Evolutionary conservation across 2,113 vertebrate species (phyloP).

Genomic region (Vulpes lagopus): DNA sequence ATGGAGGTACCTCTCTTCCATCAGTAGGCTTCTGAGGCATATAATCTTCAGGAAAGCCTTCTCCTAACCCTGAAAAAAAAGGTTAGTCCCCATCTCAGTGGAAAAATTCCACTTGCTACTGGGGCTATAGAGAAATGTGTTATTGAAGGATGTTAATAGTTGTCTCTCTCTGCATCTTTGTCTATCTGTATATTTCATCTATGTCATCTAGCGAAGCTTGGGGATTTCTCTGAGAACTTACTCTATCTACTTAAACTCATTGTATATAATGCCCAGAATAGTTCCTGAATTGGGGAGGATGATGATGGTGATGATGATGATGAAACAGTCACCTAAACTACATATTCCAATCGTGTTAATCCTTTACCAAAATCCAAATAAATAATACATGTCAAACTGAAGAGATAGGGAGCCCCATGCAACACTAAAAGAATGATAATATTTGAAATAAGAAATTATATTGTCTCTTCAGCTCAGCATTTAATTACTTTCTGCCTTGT

Average conservation of each 20-base stretch:
- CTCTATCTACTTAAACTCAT: background rate
- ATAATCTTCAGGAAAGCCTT: background rate
- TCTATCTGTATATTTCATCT: background rate
- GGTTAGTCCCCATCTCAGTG: background rate
- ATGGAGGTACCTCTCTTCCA: background rate
- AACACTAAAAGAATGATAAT: background rate
- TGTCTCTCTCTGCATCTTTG: background rate
- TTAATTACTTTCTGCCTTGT: conserved; percentile 4
- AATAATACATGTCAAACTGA: conserved; percentile 46
- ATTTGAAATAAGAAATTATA: conserved; percentile 13
- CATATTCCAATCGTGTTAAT: background rate
- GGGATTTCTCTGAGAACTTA: background rate
- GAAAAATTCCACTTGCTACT: background rate
- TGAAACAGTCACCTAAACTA: background rate
- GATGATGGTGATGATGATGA: background rate
- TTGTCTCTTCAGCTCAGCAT: background rate
- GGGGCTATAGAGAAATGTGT: background rate
- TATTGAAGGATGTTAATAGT: background rate
- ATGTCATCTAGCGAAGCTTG: background rate
- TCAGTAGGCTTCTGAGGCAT: background rate
- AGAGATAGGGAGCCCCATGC: background rate
- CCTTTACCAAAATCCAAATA: conserved; percentile 52
- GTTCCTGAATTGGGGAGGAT: background rate
- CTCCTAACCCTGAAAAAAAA: background rate
- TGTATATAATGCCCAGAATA: background rate